phyloP scores from a whole-genome alignment of 2,797 vertebrate genomes.

The Tachyglossus aculeatus region DNA sequence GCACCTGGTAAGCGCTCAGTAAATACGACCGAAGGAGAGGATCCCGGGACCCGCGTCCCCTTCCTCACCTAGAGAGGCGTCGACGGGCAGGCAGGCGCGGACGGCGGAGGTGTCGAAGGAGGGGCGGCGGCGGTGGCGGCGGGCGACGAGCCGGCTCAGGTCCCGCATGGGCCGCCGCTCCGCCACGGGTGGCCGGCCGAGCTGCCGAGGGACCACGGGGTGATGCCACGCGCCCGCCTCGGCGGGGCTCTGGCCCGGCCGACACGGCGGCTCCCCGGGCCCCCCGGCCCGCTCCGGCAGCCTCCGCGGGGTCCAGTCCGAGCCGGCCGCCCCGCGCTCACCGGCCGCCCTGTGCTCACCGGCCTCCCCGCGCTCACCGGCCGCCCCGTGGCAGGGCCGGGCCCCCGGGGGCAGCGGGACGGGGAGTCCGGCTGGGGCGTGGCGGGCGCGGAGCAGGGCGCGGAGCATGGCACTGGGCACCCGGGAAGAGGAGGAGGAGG shows the following conservation, averaged over 20 bases:
- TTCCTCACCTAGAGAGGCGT: conserved; percentile 55
- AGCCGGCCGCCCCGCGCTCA: conserved; percentile 51
- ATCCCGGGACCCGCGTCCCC: no score
- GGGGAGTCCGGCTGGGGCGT: conserved; percentile 58
- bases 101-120: conserved; percentile 57
- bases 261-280: conserved; percentile 88
- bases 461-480: conserved; percentile 63
- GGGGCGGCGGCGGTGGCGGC: conserved; percentile 49
- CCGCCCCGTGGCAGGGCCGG: conserved; percentile 36
- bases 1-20: no score
- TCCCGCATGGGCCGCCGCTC: conserved; percentile 38
- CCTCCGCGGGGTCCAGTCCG: conserved; percentile 80
- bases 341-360: conserved; percentile 17
- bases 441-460: conserved; percentile 66
- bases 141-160: conserved; percentile 58
- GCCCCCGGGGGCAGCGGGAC: conserved; percentile 36
- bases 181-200: conserved; percentile 78
- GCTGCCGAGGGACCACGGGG: conserved; percentile 87
- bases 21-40: no score
- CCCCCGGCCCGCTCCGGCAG: conserved; percentile 87
- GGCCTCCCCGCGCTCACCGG: conserved; percentile 12
- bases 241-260: conserved; percentile 90
- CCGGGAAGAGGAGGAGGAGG: conserved; percentile 65
- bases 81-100: conserved; percentile 58
- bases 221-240: conserved; percentile 90